phyloP scores from a whole-genome alignment of 2,888 invertebrate species.

The Congeria kusceri region DNA sequence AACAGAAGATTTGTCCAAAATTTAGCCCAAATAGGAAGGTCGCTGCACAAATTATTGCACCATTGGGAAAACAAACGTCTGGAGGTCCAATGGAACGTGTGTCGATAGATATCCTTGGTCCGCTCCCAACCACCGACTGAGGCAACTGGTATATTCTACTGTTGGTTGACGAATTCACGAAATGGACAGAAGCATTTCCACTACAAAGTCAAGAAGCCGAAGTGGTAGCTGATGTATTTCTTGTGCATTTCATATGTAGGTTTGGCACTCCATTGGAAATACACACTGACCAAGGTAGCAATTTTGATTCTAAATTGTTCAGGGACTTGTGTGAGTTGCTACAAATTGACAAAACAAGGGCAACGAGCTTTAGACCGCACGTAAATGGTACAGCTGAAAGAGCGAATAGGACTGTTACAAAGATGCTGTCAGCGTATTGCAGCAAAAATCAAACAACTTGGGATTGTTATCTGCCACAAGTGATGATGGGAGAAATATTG shows the following conservation, averaged over 20 bases:
- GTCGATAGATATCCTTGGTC: slow-evolving; percentile 33
- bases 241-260: slow-evolving; percentile 14
- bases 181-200: slow-evolving; percentile 29
- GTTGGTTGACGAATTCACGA: slow-evolving; percentile 27
- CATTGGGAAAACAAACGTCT: slow-evolving; percentile 10
- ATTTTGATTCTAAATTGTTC: slow-evolving; percentile 36
- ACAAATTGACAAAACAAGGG: slow-evolving; percentile 31
- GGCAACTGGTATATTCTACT: slow-evolving; percentile 30
- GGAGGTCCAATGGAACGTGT: slow-evolving; percentile 27
- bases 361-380: slow-evolving; percentile 23
- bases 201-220: slow-evolving; percentile 23
- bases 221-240: slow-evolving; percentile 15
- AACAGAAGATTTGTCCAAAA: slow-evolving; percentile 45
- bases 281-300: slow-evolving; percentile 33
- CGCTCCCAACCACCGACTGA: slow-evolving; percentile 8
- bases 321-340: slow-evolving; percentile 23
- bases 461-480: slow-evolving; percentile 26
- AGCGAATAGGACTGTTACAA: slow-evolving; percentile 28
- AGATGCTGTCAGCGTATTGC: too few species aligned
- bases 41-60: slow-evolving; percentile 34
- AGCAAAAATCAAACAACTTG: slow-evolving; percentile 16
- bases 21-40: slow-evolving; percentile 41
- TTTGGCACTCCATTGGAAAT: slow-evolving; percentile 31
- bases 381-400: slow-evolving; percentile 43
- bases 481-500: slow-evolving; percentile 15